These are phyloP conservation scores for Lampropteryx suffumata DNA, from an alignment of 2,888 invertebrate species.

Conservation along the genomic window DNA sequence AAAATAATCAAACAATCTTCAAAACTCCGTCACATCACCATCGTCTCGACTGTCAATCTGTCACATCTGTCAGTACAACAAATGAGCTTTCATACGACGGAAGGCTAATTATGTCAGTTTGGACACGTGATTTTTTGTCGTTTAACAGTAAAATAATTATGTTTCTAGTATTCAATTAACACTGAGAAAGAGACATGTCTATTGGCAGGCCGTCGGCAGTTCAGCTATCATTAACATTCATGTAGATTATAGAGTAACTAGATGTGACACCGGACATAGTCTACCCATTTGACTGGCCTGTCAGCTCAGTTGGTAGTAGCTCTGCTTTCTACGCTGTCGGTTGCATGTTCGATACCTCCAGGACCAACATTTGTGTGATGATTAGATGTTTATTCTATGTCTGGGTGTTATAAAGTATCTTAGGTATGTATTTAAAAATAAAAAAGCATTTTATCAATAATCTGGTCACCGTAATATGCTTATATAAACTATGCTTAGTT, in stretches of 20 bases:
- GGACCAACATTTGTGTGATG: too few relatives aligned
- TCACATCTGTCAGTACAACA: constrained; percentile 20
- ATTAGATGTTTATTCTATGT: too few relatives aligned
- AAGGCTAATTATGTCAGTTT: constrained; percentile 39
- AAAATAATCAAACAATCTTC: too few relatives aligned
- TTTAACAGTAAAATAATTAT: constrained; percentile 63
- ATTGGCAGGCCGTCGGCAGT: constrained; percentile 53
- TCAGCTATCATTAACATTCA: constrained; percentile 42
- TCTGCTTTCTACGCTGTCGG: too few relatives aligned
- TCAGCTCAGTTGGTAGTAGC: too few relatives aligned
- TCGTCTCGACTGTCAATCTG: constrained; percentile 17
- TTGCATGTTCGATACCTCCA: too few relatives aligned
- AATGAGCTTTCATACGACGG: constrained; percentile 38
- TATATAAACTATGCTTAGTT: too few relatives aligned
- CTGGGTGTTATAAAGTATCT: too few relatives aligned
- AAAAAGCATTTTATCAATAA: too few relatives aligned
- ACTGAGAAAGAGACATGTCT: constrained; percentile 75
- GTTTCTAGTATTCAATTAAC: constrained; percentile 68
- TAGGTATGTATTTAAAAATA: too few relatives aligned
- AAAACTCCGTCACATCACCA: neutral
- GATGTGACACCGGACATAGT: neutral
- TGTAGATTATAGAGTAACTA: constrained; percentile 6
- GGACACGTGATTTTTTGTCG: constrained; percentile 47
- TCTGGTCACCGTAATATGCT: too few relatives aligned
- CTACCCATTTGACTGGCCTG: too few relatives aligned